A percentile compares a stretch with the other conserved stretches of the same genome.
Conservation (phyloP, 2,797 vertebrate species). For the Gadopsis bispinosus region DNA sequence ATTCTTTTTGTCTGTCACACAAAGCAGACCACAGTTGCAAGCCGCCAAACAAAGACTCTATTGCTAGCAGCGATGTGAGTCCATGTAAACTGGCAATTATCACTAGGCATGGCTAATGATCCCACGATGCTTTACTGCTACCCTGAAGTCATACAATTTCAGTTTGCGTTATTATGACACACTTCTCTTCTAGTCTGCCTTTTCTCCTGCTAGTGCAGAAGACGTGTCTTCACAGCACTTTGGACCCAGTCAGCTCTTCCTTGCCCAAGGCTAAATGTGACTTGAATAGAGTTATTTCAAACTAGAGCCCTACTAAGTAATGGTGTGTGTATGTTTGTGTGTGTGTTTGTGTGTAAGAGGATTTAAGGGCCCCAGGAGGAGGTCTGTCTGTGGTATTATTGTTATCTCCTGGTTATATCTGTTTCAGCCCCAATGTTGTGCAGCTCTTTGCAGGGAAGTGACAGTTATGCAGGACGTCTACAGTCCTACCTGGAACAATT, state of each 20-base stretch:
- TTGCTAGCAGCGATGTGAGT: slow-evolving; percentile 10
- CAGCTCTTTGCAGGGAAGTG: slow-evolving; percentile 10
- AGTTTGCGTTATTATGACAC: slow-evolving; percentile 15
- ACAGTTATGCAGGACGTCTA: slow-evolving; percentile 3
- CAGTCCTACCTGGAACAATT: slow-evolving; percentile 12
- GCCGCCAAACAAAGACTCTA: not conserved
- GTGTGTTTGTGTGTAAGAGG: slow-evolving; percentile 17
- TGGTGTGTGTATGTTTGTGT: slow-evolving; percentile 23
- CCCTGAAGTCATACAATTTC: slow-evolving; percentile 26
- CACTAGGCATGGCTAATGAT: slow-evolving; percentile 12
- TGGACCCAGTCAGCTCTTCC: slow-evolving; percentile 23
- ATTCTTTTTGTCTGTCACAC: slow-evolving; percentile 13
- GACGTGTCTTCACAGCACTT: slow-evolving; percentile 33
- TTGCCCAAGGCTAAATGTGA: slow-evolving; percentile 42
- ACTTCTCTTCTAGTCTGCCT: not conserved
- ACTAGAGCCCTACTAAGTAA: slow-evolving; percentile 21
- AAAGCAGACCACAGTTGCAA: slow-evolving; percentile 12
- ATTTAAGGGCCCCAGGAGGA: slow-evolving; percentile 11
- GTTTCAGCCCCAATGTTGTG: not conserved
- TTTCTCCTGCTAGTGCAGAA: slow-evolving; percentile 11
- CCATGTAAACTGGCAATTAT: slow-evolving; percentile 24
- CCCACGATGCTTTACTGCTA: not conserved
- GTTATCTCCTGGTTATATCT: slow-evolving; percentile 6
- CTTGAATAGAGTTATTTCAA: slow-evolving; percentile 38
- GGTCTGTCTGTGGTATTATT: slow-evolving; percentile 15